phyloP scores from a whole-genome alignment of 2,888 invertebrate genomes.

The Acleris holmiana region DNA sequence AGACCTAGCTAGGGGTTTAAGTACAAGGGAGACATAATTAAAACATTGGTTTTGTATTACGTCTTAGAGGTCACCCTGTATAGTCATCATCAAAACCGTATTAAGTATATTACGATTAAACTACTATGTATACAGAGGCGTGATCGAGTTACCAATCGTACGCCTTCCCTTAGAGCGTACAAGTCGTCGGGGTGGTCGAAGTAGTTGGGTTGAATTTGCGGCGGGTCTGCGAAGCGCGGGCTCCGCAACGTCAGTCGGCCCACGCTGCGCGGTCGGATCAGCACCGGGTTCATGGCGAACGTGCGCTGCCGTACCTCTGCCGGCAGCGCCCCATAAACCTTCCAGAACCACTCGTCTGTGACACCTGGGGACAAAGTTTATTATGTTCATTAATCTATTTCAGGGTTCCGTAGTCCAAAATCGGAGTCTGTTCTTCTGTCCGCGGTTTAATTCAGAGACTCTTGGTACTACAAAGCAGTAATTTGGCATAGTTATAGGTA shows the following conservation, averaged over 20 bases:
- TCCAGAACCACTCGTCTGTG: slow-evolving; percentile 83
- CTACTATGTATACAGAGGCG: no score
- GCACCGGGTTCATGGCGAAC: slow-evolving; percentile 89
- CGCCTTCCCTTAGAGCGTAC: slow-evolving; percentile 89
- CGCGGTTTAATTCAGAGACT: no score
- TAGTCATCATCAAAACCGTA: neutral
- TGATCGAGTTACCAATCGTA: slow-evolving; percentile 84
- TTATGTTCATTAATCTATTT: no score
- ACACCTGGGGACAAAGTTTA: slow-evolving; percentile 66
- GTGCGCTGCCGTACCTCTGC: slow-evolving; percentile 72
- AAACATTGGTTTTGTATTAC: no score
- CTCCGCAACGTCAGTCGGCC: slow-evolving; percentile 89
- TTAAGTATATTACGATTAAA: no score
- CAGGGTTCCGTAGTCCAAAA: no score
- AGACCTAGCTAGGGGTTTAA: no score
- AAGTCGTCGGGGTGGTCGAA: slow-evolving; percentile 89
- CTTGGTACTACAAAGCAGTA: no score
- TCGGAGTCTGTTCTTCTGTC: no score
- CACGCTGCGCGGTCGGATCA: slow-evolving; percentile 89
- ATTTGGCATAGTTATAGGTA: no score
- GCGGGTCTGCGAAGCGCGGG: slow-evolving; percentile 89
- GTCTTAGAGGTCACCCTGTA: no score
- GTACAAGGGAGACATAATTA: no score
- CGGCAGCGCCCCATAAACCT: slow-evolving; percentile 81
- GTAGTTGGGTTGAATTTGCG: slow-evolving; percentile 92